Evolutionary conservation across 35 echinoderm and acorn worm genomes (phyloP), one percentile per base, ranked within the genome.

Genomic region (Heliocidaris erythrogramma): DNA sequence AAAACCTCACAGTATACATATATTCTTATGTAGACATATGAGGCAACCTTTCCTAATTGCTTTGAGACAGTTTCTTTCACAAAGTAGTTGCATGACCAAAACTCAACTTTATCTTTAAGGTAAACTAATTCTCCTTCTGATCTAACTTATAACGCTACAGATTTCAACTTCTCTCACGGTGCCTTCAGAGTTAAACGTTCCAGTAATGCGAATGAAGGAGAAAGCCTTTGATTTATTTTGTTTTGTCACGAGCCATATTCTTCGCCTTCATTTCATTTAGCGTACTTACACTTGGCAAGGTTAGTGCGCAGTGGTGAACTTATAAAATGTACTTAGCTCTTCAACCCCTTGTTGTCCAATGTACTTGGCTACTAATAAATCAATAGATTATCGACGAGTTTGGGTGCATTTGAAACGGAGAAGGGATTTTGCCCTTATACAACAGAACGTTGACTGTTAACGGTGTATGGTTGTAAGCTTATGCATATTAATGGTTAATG

Each of bases 251-350:
- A 18, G 18, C 65, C 65, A 78, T 78, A 78, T n/a, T 78, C 65
- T 78, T 78, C 27, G 65, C 65, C 65, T 78, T 78, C 65, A 78
- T 78, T 78, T 78, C 65, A 78, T 78, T 78, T 78, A 78, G 18
- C 65, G 65, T 78, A 78, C 24, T 5, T 78, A 78, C 65, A 78
- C 65, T 78, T 78, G 65, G 65, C 65, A 78, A n/a, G 65, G 65
- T 78, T 78, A 78, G 65, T 78, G 18, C 17, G 18, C 65, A 78
- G 18, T 18, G 65, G 65, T 78, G 65, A 78, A 78, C 65, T 78
- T 78, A 78, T 78, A 78, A 78, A 78, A n/a, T 78, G 65, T 78
- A 78, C 65, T 78, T 78, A 78, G 65, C 65, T 78, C 65, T 78
- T 27, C 65, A 78, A 27, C 65, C 65, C n/a, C 65, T n/a, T 78